These are phyloP conservation scores for Crotalus tigris DNA, from an alignment of 2,113 vertebrate genomes.

Conservation along the genomic window DNA sequence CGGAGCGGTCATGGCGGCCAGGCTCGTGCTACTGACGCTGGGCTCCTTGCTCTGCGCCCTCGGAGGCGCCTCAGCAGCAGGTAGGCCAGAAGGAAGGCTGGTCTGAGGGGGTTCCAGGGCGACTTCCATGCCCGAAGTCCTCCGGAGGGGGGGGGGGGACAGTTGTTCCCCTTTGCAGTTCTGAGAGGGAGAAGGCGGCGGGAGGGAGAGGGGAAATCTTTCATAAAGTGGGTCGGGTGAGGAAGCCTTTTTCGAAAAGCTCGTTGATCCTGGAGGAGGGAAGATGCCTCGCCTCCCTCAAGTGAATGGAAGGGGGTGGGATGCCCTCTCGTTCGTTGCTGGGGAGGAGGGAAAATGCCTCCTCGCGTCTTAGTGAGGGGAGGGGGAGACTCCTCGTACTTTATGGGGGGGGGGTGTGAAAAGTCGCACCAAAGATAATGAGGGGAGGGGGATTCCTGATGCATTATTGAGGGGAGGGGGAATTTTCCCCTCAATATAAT, in stretches of 20 bases:
- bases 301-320: not conserved
- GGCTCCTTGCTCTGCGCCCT: constrained; percentile 36
- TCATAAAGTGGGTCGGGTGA: not conserved
- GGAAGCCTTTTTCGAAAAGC: not conserved
- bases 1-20: not conserved
- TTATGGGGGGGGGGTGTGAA: no score
- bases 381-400: not conserved
- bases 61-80: constrained; percentile 28
- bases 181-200: not conserved
- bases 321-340: not conserved
- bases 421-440: no score
- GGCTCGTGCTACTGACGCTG: not conserved
- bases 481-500: not conserved
- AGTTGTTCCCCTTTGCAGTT: no score
- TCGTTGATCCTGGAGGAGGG: not conserved
- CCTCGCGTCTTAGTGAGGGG: not conserved
- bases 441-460: no score
- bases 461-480: not conserved
- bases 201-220: not conserved
- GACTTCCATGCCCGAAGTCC: no score
- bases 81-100: constrained; percentile 16
- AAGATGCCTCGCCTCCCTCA: no score
- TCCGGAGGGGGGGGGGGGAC: no score
- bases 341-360: not conserved
- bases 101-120: not conserved